phyloP scores from a whole-genome alignment of 2,113 vertebrate species.

The Tachuris rubrigastra region DNA sequence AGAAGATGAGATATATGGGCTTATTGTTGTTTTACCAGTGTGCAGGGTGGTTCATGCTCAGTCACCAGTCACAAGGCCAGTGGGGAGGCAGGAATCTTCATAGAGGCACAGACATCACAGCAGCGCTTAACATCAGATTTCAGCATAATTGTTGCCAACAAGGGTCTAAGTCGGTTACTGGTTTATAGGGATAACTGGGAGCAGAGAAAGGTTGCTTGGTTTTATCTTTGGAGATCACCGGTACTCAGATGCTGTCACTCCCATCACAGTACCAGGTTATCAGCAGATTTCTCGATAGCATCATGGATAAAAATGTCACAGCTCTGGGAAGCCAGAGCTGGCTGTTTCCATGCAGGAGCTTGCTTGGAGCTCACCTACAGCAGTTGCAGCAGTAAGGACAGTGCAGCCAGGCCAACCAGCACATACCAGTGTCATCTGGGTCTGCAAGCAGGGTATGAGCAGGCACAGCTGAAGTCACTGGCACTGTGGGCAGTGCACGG shows the following conservation, averaged over 20 bases:
- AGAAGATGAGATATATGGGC: not conserved
- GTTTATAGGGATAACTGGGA: not conserved
- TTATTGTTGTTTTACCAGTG: not conserved
- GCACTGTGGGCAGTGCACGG: fast-evolving
- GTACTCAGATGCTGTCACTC: not conserved
- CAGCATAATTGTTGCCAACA: fast-evolving
- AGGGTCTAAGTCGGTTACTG: not conserved
- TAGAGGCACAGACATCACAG: not conserved
- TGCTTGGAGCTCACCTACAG: not conserved
- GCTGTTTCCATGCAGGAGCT: fast-evolving
- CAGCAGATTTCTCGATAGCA: not conserved
- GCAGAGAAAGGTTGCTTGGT: not conserved
- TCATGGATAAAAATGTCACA: not conserved
- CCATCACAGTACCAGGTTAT: too few species aligned
- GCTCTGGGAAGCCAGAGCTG: not conserved
- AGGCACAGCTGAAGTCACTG: not conserved
- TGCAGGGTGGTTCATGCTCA: not conserved
- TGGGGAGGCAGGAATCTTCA: not conserved
- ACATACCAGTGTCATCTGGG: fast-evolving
- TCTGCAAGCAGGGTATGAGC: not conserved
- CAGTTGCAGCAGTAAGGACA: not conserved
- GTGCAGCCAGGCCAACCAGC: fast-evolving
- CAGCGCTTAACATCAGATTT: fast-evolving
- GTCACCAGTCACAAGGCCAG: not conserved
- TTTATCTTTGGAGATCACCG: not conserved